These are phyloP conservation scores for Dastarcus helophoroides DNA, from an alignment of 2,888 invertebrate species.

Conservation along the genomic window DNA sequence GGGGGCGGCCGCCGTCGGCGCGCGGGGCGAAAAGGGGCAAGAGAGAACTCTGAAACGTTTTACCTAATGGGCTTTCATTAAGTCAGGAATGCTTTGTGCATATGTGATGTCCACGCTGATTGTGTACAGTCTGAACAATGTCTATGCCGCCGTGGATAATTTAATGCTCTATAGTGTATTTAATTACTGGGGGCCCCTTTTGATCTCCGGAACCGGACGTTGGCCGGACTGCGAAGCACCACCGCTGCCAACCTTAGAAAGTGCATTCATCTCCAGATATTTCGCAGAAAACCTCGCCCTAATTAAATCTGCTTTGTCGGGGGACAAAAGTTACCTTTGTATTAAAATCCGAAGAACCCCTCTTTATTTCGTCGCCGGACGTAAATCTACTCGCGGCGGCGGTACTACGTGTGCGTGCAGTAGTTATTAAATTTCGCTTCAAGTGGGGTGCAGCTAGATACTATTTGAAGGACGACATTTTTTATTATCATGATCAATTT, in stretches of 20 bases:
- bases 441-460: no score
- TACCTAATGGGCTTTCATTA: slow-evolving; percentile 39
- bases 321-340: no score
- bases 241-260: slow-evolving; percentile 27
- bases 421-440: no score
- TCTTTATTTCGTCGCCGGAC: no score
- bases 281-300: slow-evolving; percentile 18
- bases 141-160: slow-evolving; percentile 28
- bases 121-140: slow-evolving; percentile 31
- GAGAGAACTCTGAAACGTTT: slow-evolving; percentile 32
- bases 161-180: slow-evolving; percentile 38
- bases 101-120: slow-evolving; percentile 37
- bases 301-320: slow-evolving; percentile 23
- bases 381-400: no score
- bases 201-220: slow-evolving; percentile 31
- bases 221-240: slow-evolving; percentile 29
- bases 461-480: no score
- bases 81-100: slow-evolving; percentile 38
- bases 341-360: no score
- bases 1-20: slow-evolving; percentile 17
- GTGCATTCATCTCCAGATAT: slow-evolving; percentile 23
- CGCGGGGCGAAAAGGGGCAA: no score
- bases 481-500: no score
- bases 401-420: no score
- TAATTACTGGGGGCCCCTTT: slow-evolving; percentile 35